A percentile compares a stretch with the other conserved stretches of the same genome.
Evolutionary conservation across 2,888 invertebrate species (phyloP).

Genomic region (Ectemnius continuus): DNA sequence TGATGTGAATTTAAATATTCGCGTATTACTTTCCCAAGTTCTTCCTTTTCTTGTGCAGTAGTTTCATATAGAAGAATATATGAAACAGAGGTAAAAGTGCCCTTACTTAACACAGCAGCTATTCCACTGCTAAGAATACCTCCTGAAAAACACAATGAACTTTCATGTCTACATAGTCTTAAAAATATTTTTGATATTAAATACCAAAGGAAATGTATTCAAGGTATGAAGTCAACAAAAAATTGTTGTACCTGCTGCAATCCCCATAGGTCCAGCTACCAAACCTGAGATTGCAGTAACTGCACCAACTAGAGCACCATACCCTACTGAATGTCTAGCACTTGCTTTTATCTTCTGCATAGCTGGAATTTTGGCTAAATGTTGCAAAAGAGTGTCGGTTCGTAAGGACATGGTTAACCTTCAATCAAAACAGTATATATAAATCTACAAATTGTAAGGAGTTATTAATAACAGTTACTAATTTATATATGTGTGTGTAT

Average conservation of each 20-base stretch:
- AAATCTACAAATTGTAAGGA: too few species aligned
- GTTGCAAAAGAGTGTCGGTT: background rate
- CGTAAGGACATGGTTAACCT: conserved; percentile 3
- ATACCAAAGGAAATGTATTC: background rate
- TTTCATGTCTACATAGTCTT: background rate
- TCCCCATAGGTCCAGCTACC: conserved; percentile 8
- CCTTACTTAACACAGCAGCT: background rate
- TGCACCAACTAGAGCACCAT: background rate
- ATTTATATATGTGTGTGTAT: too few species aligned
- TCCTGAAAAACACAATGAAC: conserved; percentile 10
- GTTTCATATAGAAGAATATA: conserved; percentile 10
- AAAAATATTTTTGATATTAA: background rate
- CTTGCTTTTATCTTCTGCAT: background rate
- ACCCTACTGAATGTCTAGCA: background rate
- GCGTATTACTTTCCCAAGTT: background rate
- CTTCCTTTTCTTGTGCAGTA: conserved; percentile 3
- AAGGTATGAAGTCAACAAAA: background rate
- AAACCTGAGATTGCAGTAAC: conserved; percentile 7
- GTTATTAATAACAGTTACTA: too few species aligned
- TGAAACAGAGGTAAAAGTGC: conserved; percentile 8
- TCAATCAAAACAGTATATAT: background rate
- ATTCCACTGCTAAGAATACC: conserved; percentile 6
- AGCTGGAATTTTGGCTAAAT: background rate
- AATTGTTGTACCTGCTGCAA: conserved; percentile 3
- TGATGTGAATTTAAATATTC: background rate